Conservation (phyloP, 1,140 invertebrate species). For the Drosophila varians region DNA sequence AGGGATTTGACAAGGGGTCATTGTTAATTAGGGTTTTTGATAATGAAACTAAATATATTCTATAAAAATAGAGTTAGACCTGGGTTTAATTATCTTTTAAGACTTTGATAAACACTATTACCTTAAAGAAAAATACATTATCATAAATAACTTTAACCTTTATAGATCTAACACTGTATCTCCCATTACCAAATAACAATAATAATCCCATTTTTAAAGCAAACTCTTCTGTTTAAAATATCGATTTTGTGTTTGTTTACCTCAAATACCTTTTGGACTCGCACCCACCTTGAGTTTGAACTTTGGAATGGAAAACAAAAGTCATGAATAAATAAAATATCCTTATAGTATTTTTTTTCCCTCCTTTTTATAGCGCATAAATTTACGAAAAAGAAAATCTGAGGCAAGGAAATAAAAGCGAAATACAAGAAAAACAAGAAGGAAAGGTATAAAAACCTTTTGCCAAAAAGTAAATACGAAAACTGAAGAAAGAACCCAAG, state of each 20-base stretch:
- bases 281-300: conserved; percentile 5
- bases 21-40: not conserved
- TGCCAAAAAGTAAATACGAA: conserved; percentile 44
- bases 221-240: conserved; percentile 17
- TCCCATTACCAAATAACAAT: too few relatives aligned
- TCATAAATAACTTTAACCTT: too few relatives aligned
- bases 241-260: conserved; percentile 29
- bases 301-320: conserved; percentile 54
- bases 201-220: not conserved
- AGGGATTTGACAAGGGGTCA: not conserved
- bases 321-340: conserved; percentile 68
- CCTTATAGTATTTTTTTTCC: conserved; percentile 39
- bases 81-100: too few relatives aligned
- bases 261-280: conserved; percentile 10
- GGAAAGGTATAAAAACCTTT: conserved; percentile 48
- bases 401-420: conserved; percentile 63
- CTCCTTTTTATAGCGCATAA: conserved; percentile 67
- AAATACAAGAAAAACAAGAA: conserved; percentile 51
- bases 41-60: too few relatives aligned
- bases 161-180: too few relatives aligned
- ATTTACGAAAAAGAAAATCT: conserved; percentile 70
- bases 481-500: conserved; percentile 17
- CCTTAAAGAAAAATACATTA: too few relatives aligned
- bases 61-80: too few relatives aligned
- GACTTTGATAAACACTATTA: too few relatives aligned